Conservation (phyloP, 2,797 vertebrate species). For the Margarornis squamiger region DNA sequence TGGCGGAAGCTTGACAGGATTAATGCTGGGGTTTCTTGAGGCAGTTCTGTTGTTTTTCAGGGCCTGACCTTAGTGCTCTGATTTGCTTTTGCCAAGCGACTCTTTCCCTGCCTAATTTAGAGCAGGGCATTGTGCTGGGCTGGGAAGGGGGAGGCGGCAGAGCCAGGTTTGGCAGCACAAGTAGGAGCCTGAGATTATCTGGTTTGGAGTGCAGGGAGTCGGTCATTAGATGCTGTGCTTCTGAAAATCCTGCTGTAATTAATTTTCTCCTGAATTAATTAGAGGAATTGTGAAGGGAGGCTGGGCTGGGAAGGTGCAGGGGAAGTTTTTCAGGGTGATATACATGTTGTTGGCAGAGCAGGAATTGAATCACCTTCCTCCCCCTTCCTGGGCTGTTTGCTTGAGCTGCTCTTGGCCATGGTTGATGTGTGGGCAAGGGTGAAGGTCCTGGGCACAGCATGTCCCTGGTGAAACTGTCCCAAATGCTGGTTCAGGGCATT, state of each 20-base stretch:
- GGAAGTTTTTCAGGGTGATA: constrained; percentile 27
- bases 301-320: neutral
- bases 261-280: constrained; percentile 87
- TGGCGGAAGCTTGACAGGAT: constrained; percentile 75
- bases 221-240: constrained; percentile 70
- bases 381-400: neutral
- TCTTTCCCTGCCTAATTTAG: constrained; percentile 72
- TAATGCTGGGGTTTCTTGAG: constrained; percentile 70
- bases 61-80: constrained; percentile 69
- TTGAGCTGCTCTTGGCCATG: neutral
- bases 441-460: fast-evolving
- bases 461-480: neutral
- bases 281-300: constrained; percentile 64
- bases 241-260: constrained; percentile 79
- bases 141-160: constrained; percentile 23
- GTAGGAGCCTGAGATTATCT: constrained; percentile 39
- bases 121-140: constrained; percentile 65
- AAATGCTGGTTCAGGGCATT: fast-evolving
- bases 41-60: constrained; percentile 74
- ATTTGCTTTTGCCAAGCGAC: constrained; percentile 69
- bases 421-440: neutral
- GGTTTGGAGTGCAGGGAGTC: constrained; percentile 1
- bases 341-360: neutral
- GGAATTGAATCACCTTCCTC: neutral
- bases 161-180: constrained; percentile 18